A percentile compares a stretch with the other conserved stretches of the same genome.
Evolutionary conservation across 2,888 invertebrate genomes (phyloP).

Genomic region (Allolobophora icterica): DNA sequence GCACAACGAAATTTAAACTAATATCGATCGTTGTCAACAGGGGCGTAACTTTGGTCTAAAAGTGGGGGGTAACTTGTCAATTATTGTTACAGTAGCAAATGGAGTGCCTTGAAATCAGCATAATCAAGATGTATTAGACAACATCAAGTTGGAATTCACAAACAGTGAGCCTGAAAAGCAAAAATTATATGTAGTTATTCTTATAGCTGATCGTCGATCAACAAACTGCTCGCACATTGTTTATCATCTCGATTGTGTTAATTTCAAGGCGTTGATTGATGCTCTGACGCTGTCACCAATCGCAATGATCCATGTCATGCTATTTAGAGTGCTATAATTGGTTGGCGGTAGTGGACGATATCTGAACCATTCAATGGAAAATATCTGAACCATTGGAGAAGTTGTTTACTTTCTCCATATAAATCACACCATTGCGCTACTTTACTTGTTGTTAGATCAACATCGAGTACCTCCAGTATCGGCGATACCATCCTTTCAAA

Average conservation of each 20-base stretch:
- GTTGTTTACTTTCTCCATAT: background rate
- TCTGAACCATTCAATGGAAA: background rate
- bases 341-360: background rate
- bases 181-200: no score
- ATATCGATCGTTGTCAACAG: no score
- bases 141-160: no score
- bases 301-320: background rate
- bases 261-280: background rate
- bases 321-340: background rate
- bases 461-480: background rate
- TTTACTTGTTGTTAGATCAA: background rate
- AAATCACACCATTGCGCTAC: no score
- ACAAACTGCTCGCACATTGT: no score
- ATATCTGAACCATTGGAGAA: background rate
- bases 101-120: no score
- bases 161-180: no score
- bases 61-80: no score
- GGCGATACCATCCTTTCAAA: background rate
- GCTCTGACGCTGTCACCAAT: background rate
- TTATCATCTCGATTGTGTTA: background rate
- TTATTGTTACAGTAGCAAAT: no score
- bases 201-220: no score
- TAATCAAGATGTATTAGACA: no score
- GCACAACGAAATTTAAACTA: background rate
- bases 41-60: no score